Conservation (phyloP, 2,113 vertebrate genomes). For the Dendropsophus ebraccatus region DNA sequence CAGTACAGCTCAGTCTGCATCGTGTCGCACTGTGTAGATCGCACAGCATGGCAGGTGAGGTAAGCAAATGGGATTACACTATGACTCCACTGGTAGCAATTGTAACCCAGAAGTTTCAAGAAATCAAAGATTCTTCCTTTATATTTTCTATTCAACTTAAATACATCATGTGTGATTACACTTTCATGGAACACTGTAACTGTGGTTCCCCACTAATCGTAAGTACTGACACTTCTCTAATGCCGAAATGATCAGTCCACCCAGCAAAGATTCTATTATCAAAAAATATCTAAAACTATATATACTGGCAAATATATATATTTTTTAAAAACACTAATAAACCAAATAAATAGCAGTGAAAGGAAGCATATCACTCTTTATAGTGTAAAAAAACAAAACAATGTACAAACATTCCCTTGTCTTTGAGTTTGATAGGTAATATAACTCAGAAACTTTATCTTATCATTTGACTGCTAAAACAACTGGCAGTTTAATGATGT, state of each 20-base stretch:
- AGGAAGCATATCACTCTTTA: not conserved
- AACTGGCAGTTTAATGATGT: constrained; percentile 68
- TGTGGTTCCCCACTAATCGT: not conserved
- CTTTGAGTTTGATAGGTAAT: constrained; percentile 32
- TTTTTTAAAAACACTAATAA: not conserved
- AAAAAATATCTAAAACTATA: not conserved
- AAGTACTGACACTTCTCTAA: not conserved
- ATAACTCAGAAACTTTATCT: constrained; percentile 22
- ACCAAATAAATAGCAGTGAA: not conserved
- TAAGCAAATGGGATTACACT: too few relatives aligned
- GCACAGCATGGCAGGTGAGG: too few relatives aligned
- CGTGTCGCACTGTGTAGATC: too few relatives aligned
- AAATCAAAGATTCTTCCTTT: too few relatives aligned
- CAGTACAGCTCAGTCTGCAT: too few relatives aligned
- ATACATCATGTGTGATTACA: too few relatives aligned
- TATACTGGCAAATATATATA: not conserved
- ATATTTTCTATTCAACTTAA: too few relatives aligned
- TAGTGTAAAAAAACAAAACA: not conserved
- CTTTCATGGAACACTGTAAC: not conserved
- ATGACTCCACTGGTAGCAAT: too few relatives aligned
- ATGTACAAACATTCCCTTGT: not conserved
- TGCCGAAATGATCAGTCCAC: not conserved
- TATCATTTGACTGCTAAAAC: constrained; percentile 62
- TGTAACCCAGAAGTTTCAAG: too few relatives aligned
- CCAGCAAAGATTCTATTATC: not conserved